phyloP scores from a whole-genome alignment of 64 coral and sea anemone species.

The Actinia equina region DNA sequence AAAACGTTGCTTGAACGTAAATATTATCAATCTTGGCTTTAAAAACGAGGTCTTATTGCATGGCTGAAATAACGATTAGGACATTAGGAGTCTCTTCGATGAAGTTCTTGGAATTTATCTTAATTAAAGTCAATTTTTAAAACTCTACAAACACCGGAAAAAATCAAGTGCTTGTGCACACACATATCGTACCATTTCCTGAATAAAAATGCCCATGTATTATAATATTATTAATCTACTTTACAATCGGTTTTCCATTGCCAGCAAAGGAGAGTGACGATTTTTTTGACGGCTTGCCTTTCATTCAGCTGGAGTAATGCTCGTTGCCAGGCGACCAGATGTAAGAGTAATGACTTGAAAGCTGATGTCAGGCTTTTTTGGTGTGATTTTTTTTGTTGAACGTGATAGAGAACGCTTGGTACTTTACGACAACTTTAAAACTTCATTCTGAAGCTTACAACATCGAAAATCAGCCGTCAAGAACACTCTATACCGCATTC shows the following conservation, averaged over 20 bases:
- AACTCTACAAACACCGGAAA: slow-evolving; percentile 10
- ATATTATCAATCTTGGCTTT: background rate
- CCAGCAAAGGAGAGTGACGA: background rate
- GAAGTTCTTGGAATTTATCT: background rate
- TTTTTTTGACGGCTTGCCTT: background rate
- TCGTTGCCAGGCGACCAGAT: background rate
- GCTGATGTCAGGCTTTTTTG: background rate
- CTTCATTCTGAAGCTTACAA: too few relatives aligned
- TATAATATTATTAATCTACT: slow-evolving; percentile 10
- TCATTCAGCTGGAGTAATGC: background rate
- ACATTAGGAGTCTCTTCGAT: background rate
- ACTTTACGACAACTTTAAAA: background rate
- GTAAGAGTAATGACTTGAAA: background rate
- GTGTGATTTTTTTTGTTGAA: background rate
- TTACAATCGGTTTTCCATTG: background rate
- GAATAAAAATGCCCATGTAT: background rate
- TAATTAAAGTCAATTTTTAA: slow-evolving; percentile 10
- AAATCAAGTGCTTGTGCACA: background rate
- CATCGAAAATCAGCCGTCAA: background rate
- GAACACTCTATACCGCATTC: too few relatives aligned
- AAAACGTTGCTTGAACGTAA: background rate
- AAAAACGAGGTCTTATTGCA: background rate
- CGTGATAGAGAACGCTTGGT: background rate
- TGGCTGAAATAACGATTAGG: background rate
- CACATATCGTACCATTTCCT: slow-evolving; percentile 5